Conservation (phyloP, 2,113 vertebrate genomes). For the Lasiurus cinereus region DNA sequence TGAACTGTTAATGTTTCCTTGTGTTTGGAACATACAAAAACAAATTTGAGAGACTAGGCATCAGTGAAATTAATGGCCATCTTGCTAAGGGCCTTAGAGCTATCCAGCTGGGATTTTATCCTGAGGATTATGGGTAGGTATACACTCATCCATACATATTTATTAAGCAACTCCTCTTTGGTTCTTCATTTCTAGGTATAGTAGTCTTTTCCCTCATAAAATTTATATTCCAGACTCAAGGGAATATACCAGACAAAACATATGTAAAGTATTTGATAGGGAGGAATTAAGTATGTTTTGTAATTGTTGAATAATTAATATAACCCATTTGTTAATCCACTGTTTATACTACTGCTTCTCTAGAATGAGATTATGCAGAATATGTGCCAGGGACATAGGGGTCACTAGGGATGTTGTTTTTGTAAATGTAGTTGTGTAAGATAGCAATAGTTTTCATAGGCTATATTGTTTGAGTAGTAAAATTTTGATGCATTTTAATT, state of each 20-base stretch:
- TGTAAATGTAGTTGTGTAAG: neutral
- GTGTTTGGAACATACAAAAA: neutral
- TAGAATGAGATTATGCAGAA: neutral
- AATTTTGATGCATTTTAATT: conserved; percentile 2
- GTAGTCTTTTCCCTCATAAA: neutral
- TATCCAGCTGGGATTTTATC: neutral
- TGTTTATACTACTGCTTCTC: neutral
- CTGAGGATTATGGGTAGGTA: neutral
- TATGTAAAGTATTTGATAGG: neutral
- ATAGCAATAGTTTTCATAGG: neutral
- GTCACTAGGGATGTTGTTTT: neutral
- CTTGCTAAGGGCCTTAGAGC: neutral
- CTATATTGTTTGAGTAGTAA: neutral
- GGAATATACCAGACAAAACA: neutral
- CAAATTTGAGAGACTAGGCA: neutral
- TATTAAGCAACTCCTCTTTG: neutral
- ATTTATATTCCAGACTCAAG: neutral
- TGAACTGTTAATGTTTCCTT: neutral
- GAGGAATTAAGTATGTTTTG: neutral
- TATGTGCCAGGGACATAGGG: neutral
- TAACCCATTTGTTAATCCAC: neutral
- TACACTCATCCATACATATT: neutral
- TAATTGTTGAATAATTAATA: neutral
- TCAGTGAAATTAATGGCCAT: neutral
- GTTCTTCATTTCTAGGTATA: neutral